A percentile compares a stretch with the other conserved stretches of the same genome.
Evolutionary conservation across 2,888 invertebrate genomes (phyloP).

Genomic region (Perizoma affinitatum): DNA sequence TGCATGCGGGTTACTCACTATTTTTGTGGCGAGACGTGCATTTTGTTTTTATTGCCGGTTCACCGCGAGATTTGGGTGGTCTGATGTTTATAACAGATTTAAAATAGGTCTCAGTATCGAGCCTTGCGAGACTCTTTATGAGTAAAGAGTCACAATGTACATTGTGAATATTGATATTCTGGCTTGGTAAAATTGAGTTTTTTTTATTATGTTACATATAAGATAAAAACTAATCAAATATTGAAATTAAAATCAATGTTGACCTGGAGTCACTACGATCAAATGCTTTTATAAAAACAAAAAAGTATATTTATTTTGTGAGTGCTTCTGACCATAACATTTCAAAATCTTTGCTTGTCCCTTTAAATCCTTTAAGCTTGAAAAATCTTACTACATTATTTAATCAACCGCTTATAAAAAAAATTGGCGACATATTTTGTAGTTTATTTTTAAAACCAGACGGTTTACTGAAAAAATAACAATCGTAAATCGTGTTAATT

Average conservation of each 20-base stretch:
- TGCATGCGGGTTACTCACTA: conserved; percentile 26
- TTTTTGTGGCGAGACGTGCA: conserved; percentile 31
- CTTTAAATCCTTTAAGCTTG: conserved; percentile 28
- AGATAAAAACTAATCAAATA: no score
- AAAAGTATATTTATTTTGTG: not conserved
- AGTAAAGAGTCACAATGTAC: no score
- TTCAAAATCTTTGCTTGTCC: conserved; percentile 9
- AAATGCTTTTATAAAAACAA: not conserved
- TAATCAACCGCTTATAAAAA: conserved; percentile 16
- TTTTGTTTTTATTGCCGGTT: conserved; percentile 21
- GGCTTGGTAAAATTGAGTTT: no score
- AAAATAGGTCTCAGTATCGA: not conserved
- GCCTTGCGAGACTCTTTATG: not conserved
- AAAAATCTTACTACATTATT: conserved; percentile 28
- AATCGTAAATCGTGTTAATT: conserved; percentile 57
- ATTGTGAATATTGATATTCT: no score
- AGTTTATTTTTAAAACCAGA: conserved; percentile 47
- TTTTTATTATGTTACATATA: no score
- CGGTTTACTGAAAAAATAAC: conserved; percentile 49
- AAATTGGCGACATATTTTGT: conserved; percentile 33
- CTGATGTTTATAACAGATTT: conserved; percentile 8
- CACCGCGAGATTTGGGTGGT: conserved; percentile 23
- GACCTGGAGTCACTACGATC: not conserved
- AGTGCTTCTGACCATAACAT: not conserved
- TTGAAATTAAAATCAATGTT: not conserved